Base-by-base conservation (phyloP, 2,888 invertebrate species). In the Nymphalis polychloros region DNA sequence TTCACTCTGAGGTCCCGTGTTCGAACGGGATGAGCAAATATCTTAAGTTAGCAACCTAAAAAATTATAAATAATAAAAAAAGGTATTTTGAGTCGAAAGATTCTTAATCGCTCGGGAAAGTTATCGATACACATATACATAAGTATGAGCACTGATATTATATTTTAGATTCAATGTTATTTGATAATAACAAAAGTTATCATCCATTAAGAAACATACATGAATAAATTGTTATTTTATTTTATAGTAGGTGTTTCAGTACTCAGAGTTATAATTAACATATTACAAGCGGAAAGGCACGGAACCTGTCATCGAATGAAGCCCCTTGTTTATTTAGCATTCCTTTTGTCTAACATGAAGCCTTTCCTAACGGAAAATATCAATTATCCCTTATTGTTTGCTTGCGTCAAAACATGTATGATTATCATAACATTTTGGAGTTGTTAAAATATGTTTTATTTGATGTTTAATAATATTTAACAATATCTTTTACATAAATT, bases 311-410 rank as follows among this genome's bases (percentile, higher is more conserved):
- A 82, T 79, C 79, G 80, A 75, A 72, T 72, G 75, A 78, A 81
- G 76, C 83, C 84, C 71, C 74, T 84, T 86, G 85, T 88, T 86
- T 89, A 84, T 88, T 85, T 86, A 81, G 81, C 84, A 86, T 87
- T 87, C 87, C 88, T 87, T 89, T 89, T 89, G 89, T 89, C 82
- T 79, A 72, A 76, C 81, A 83, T 81, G 86, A 83, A 85, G 81
- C 74, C 69, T 82, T 81, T 78, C 77, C 75, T 76, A 78, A 76
- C 84, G 83, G 81, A 81, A 87, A 89, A 88, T 87, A 88, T 89
- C 88, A 89, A 89, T 89, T 89, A 89, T 88, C 84, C 76, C 73
- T 71, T 76, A 69, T 61, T 70, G 83, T 81, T n/a, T 73, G 53
- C 47, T 41, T 57, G 35, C 57, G 20, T 60, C 19, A 66, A 31